phyloP scores from a whole-genome alignment of 1,140 invertebrate genomes.

The Ceratina australensis region DNA sequence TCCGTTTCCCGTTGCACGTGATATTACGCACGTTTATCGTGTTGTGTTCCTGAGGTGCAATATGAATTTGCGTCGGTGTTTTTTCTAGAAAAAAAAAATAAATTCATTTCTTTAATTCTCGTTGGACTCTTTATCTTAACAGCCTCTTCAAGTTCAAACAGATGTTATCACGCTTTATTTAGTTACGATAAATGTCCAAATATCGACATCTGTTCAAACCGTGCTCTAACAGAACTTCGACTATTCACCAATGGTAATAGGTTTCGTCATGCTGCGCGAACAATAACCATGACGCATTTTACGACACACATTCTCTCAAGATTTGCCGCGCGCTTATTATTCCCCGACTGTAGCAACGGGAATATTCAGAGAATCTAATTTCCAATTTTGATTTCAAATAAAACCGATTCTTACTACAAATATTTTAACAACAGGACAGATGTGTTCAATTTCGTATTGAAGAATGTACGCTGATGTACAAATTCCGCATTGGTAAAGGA shows the following conservation, averaged over 20 bases:
- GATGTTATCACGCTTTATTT: neutral
- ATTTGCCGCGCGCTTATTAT: neutral
- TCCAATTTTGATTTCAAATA: too few species aligned
- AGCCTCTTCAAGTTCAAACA: neutral
- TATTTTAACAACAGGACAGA: neutral
- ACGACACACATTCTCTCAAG: neutral
- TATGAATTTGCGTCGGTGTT: constrained; percentile 24
- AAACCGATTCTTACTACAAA: neutral
- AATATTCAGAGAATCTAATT: too few species aligned
- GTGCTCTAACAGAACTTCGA: neutral
- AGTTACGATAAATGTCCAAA: neutral
- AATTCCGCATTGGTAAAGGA: neutral
- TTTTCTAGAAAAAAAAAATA: constrained; percentile 29
- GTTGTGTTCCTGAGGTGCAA: constrained; percentile 42
- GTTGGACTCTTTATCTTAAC: neutral
- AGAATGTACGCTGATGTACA: neutral
- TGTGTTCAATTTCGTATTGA: neutral
- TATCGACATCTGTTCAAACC: neutral
- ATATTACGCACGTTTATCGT: constrained; percentile 68
- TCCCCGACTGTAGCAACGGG: too few species aligned
- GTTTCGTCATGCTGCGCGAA: neutral
- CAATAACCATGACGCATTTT: constrained; percentile 4
- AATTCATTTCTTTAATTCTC: neutral
- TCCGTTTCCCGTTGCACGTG: constrained; percentile 65
- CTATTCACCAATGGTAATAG: neutral